Evolutionary conservation across 2,113 vertebrate species (phyloP), one percentile per base, ranked within the genome.

Genomic region (Vulpes lagopus): DNA sequence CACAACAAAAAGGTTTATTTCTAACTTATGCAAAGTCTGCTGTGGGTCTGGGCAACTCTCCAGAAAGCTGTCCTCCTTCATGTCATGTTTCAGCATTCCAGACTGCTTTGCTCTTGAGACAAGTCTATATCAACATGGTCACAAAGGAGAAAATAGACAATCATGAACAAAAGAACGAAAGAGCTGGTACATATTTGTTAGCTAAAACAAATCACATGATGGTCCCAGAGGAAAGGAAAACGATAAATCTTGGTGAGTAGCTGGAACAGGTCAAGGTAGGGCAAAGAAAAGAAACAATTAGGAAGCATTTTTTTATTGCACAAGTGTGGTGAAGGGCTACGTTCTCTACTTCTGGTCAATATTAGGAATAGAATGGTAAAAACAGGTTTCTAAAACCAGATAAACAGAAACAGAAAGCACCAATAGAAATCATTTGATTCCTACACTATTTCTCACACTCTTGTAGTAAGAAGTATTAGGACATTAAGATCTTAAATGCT

Each of bases 351-450:
- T 82, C 35, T 43, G 65, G 22, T 67, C 90, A 97, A 11, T 65
- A 69, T 59, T 64, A 90, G 49, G 67, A 65, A 84, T 51, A 8
- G 19, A 76, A 4, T 59, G 15, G 32, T 84, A 51, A 64, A 94
- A 94, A 27, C 51, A 15, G 17, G 43, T 73, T 74, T 88, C 38
- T 3, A 15, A 90, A 95, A 57, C 19, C 23, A 74, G 86, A 60
- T 78, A 27, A 65, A 78, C 25, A 64, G 91, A 94, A 91, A 73
- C 38, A 57, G 89, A 89, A 89, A 74, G 11, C 30, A 71, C 22
- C 43, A 53, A 19, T 62, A 94, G 76, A 96, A 84, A 84, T 96
- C 20, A n/a, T 22, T 67, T 84, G 57, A 11, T 69, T 76, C 92
- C 8, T 38, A 69, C 2, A 35, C 64, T 94, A 67, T 60, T 87